Evolutionary conservation across 2,113 vertebrate genomes (phyloP).

Genomic region (Delphinapterus leucas): DNA sequence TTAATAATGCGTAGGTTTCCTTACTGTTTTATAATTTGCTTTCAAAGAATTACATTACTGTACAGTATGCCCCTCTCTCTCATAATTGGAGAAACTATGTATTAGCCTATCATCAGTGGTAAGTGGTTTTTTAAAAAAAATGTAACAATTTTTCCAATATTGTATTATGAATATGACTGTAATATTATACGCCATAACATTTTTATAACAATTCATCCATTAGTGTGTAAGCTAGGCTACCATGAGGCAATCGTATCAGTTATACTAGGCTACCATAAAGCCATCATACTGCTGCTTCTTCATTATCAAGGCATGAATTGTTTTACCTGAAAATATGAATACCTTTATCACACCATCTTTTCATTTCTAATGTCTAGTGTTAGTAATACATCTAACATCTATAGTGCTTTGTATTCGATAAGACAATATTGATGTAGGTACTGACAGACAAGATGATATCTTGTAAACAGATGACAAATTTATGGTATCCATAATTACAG

Average conservation of each 20-base stretch:
- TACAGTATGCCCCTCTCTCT: background rate
- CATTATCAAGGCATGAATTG: background rate
- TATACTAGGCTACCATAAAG: background rate
- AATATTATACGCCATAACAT: background rate
- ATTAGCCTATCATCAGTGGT: background rate
- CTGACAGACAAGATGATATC: background rate
- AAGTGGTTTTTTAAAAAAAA: background rate
- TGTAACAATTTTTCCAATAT: background rate
- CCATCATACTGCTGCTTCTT: background rate
- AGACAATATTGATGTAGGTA: background rate
- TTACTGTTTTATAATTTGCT: background rate
- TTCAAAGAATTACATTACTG: background rate
- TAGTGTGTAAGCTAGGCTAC: background rate
- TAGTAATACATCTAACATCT: background rate
- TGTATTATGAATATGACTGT: background rate
- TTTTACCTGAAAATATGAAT: background rate
- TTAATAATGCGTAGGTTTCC: background rate
- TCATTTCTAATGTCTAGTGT: background rate
- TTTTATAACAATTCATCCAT: background rate
- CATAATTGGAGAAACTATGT: background rate
- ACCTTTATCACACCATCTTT: background rate
- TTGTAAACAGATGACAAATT: background rate
- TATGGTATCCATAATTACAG: background rate
- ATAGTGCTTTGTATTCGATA: background rate
- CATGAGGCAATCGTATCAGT: background rate